Base-by-base conservation (phyloP, 2,888 invertebrate genomes). In the Opisthograptis luteolata region DNA sequence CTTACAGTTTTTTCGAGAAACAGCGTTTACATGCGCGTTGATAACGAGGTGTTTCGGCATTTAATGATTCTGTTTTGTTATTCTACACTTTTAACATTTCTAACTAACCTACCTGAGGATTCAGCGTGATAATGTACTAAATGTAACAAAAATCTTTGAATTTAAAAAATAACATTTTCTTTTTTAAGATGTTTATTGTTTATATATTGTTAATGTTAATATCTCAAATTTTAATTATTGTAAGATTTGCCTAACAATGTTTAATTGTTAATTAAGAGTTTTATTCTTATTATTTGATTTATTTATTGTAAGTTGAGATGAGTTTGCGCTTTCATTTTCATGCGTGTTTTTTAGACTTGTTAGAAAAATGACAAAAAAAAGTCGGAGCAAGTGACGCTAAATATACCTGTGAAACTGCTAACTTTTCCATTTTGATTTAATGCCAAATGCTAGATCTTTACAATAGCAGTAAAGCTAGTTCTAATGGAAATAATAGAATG, bases 381-480 rank as follows among this genome's bases (percentile, higher is more conserved):
- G 4, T 4, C n/a, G 4, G 17, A 9, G 32, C 27, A 32, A 36
- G 20, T 25, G 4, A 30, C 10, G 14, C 40, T 28, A 3, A 9
- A 2, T 4, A 3, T 3, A 2, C 1, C n/a, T 24, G 3, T 2
- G 2, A n/a, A 15, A 36, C n/a, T 32, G 15, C 8, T 45, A 19
- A 17, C 17, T 28, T 43, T 20, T 41, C 60, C 51, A 22, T 68
- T 63, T 64, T 50, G 55, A 35, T 79, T 77, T 80, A 79, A 78
- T 63, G 79, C 79, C 77, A 81, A 82, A 81, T 76, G 70, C 67
- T 77, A 76, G 74, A 73, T 71, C 67, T 74, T 68, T 60, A 51
- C 49, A 35, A 49, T 44, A 28, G 40, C 43, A 48, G 25, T 27
- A 17, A 35, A 31, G 15, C 25, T 53, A 55, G 47, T 36, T 20